Conservation (phyloP, 2,113 vertebrate genomes). For the Rhinolophus sinicus region DNA sequence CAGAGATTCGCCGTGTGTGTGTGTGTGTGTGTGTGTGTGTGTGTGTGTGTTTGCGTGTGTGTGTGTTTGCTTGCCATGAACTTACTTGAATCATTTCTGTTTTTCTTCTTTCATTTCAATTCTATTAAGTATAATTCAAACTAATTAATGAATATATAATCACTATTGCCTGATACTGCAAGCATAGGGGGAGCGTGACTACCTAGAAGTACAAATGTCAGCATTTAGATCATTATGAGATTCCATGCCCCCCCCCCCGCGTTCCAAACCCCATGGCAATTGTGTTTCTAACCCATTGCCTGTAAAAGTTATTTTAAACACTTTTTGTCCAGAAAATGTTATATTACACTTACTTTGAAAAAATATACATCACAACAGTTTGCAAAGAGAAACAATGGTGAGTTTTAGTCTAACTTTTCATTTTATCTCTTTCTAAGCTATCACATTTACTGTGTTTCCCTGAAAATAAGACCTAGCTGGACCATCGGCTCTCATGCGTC, state of each 20-base stretch:
- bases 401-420: not conserved
- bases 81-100: not conserved
- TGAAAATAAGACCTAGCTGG: no score
- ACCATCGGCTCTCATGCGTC: no score
- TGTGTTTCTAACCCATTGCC: not conserved
- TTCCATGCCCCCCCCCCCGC: not conserved
- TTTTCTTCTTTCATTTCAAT: not conserved
- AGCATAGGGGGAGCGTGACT: not conserved
- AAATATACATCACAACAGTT: not conserved
- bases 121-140: not conserved
- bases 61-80: not conserved
- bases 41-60: not conserved
- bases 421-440: not conserved
- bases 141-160: not conserved
- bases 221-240: not conserved
- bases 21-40: not conserved
- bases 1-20: not conserved
- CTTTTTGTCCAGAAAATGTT: slow-evolving; percentile 23
- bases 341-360: slow-evolving; percentile 21
- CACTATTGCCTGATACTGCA: not conserved
- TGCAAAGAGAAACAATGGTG: not conserved
- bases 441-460: not conserved
- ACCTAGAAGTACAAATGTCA: not conserved
- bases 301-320: not conserved
- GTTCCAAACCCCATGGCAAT: not conserved